Evolutionary conservation across 1,140 invertebrate species (phyloP).

Genomic region (Antheraea pernyi): DNA sequence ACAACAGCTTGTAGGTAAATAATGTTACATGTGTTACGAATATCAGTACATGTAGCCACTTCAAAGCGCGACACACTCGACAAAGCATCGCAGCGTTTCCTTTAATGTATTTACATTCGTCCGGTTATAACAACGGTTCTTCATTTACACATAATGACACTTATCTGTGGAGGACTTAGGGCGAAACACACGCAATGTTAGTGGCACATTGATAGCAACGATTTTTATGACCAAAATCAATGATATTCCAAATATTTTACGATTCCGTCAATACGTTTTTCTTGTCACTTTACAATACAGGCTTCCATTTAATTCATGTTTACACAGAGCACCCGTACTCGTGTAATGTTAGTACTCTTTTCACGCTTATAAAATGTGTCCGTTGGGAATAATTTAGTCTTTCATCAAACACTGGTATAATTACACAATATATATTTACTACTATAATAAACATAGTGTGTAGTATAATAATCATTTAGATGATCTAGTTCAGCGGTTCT

Average conservation of each 20-base stretch:
- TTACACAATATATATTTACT: no score
- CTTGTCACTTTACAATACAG: not conserved
- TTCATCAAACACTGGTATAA: not conserved
- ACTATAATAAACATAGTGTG: no score
- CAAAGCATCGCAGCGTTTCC: slow-evolving; percentile 50
- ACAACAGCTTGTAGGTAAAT: slow-evolving; percentile 60
- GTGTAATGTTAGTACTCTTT: not conserved
- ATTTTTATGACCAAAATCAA: slow-evolving; percentile 24
- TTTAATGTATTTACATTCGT: slow-evolving; percentile 53
- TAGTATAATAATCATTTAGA: no score
- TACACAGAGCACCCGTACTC: not conserved
- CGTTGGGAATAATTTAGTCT: not conserved
- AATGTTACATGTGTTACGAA: slow-evolving; percentile 65
- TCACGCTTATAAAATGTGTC: no score
- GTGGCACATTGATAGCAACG: slow-evolving; percentile 20
- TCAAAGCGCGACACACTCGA: slow-evolving; percentile 53
- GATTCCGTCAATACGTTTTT: slow-evolving; percentile 11
- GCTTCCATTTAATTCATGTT: not conserved
- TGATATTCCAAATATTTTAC: slow-evolving; percentile 2
- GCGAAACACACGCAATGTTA: not conserved
- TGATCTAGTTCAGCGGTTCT: no score
- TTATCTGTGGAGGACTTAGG: slow-evolving; percentile 25
- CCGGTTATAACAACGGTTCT: slow-evolving; percentile 25
- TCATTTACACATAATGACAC: slow-evolving; percentile 27
- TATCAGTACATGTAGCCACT: slow-evolving; percentile 61